These are phyloP conservation scores for Ptychobarbus kaznakovi DNA, from an alignment of 2,797 vertebrate species.

Conservation along the genomic window DNA sequence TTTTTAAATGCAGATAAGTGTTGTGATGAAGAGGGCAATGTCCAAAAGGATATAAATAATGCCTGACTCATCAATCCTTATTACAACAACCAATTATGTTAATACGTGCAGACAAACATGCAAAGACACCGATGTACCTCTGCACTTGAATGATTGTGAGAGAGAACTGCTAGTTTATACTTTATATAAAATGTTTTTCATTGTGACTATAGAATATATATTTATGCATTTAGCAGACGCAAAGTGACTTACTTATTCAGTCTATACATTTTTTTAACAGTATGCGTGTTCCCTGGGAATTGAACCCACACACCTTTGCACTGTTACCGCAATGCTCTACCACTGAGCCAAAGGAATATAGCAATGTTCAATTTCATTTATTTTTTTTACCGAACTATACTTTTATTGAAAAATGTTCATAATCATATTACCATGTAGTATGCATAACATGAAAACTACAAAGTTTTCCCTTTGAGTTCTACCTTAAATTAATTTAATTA, in stretches of 20 bases:
- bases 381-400: not conserved
- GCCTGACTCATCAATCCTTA: slow-evolving; percentile 19
- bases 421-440: not conserved
- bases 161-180: not conserved
- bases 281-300: too few relatives aligned
- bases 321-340: too few relatives aligned
- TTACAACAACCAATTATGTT: not conserved
- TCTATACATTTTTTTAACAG: too few relatives aligned
- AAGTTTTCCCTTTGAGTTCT: not conserved
- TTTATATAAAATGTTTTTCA: slow-evolving; percentile 23
- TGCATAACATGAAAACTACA: not conserved
- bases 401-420: not conserved
- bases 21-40: slow-evolving; percentile 49
- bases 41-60: slow-evolving; percentile 38
- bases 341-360: too few relatives aligned
- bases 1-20: slow-evolving; percentile 25
- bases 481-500: not conserved
- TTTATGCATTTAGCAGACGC: too few relatives aligned
- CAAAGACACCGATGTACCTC: not conserved
- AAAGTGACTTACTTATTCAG: too few relatives aligned
- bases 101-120: slow-evolving; percentile 1
- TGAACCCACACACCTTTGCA: too few relatives aligned
- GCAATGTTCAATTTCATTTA: not conserved
- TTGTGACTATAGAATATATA: not conserved
- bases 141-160: not conserved